These are phyloP conservation scores for Himalopsyche phryganea DNA, from an alignment of 1,140 invertebrate species.

Conservation along the genomic window DNA sequence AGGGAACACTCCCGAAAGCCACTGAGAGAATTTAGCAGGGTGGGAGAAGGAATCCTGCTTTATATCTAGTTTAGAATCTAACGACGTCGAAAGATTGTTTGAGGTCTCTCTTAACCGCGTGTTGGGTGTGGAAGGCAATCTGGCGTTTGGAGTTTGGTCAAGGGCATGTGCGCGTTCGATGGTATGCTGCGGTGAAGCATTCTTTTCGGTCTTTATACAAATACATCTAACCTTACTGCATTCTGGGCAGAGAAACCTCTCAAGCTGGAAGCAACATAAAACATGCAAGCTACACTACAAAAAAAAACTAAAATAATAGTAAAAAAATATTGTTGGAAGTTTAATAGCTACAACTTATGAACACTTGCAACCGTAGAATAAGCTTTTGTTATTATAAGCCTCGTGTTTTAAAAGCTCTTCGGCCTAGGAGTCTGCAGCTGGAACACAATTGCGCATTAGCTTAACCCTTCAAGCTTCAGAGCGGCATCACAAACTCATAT, in stretches of 20 bases:
- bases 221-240: constrained; percentile 58
- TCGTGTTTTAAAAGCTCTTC: too few relatives aligned
- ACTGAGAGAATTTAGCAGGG: constrained; percentile 8
- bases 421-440: too few relatives aligned
- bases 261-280: constrained; percentile 57
- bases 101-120: constrained; percentile 12
- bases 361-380: too few relatives aligned
- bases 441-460: too few relatives aligned
- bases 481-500: too few relatives aligned
- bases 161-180: neutral
- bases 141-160: too few relatives aligned
- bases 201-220: constrained; percentile 39
- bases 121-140: neutral
- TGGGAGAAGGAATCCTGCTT: neutral
- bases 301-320: constrained; percentile 1
- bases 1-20: constrained; percentile 11
- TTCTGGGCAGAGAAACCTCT: constrained; percentile 58
- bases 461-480: too few relatives aligned
- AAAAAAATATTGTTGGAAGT: neutral
- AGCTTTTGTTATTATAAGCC: too few relatives aligned
- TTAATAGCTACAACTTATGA: too few relatives aligned
- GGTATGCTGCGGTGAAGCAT: constrained; percentile 17
- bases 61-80: constrained; percentile 1
- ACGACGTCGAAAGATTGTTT: constrained; percentile 3
- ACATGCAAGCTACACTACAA: constrained; percentile 34